phyloP scores from a whole-genome alignment of 2,797 vertebrate species.

The Spatula versicolor region DNA sequence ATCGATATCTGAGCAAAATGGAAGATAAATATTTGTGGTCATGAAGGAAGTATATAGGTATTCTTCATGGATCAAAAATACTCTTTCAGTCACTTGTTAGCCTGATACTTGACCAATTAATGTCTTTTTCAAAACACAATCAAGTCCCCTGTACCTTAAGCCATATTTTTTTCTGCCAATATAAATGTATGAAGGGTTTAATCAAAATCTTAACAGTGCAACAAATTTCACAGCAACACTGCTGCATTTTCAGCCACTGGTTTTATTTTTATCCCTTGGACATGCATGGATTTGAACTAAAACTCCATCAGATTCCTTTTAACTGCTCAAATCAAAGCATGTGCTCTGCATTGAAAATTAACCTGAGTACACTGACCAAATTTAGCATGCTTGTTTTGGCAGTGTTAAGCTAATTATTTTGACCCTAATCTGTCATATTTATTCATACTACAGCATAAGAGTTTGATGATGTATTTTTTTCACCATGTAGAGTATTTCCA shows the following conservation, averaged over 20 bases:
- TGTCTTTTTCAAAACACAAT: not conserved
- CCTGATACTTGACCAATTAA: not conserved
- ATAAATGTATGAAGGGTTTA: not conserved
- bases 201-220: not conserved
- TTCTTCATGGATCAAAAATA: not conserved
- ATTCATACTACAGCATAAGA: not conserved
- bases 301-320: not conserved
- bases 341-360: not conserved
- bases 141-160: not conserved
- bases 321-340: not conserved
- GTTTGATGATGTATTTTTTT: not conserved
- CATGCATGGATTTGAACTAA: not conserved
- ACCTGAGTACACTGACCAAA: not conserved
- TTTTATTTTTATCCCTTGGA: not conserved
- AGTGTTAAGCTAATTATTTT: not conserved
- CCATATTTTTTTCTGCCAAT: not conserved
- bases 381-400: not conserved
- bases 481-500: not conserved
- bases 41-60: rapidly evolving
- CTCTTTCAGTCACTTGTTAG: not conserved
- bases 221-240: not conserved
- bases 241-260: not conserved
- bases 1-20: not conserved
- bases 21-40: not conserved
- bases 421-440: not conserved